phyloP scores from a whole-genome alignment of 2,797 vertebrate species.

The Tragelaphus eurycerus region DNA sequence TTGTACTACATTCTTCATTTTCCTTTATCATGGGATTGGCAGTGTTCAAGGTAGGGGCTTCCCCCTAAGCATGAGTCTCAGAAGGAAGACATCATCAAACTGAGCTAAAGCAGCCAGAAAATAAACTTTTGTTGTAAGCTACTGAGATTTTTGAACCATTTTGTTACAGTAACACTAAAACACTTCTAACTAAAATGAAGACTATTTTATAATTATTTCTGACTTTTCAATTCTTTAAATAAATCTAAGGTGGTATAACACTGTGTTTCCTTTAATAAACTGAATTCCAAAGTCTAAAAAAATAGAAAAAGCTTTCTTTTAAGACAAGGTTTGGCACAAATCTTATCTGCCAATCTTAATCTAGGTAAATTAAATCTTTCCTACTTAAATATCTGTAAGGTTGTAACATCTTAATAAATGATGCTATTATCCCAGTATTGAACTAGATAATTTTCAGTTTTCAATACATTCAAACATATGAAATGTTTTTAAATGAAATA shows the following conservation, averaged over 20 bases:
- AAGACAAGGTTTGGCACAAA: neutral
- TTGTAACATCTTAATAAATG: constrained; percentile 15
- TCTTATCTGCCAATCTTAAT: neutral
- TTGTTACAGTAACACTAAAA: neutral
- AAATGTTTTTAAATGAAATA: neutral
- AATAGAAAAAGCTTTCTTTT: neutral
- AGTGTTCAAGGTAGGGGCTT: neutral
- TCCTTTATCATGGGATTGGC: neutral
- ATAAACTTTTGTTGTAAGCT: neutral
- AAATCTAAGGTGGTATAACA: neutral
- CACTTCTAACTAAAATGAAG: neutral
- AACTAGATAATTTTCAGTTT: constrained; percentile 1
- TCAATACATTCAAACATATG: neutral
- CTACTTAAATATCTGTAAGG: neutral
- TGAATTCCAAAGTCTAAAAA: constrained; percentile 33
- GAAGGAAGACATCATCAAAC: neutral
- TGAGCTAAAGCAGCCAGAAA: neutral
- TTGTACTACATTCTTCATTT: neutral
- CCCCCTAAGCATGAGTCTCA: neutral
- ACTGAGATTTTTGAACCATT: neutral
- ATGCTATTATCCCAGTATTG: neutral
- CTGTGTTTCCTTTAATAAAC: neutral
- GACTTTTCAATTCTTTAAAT: neutral
- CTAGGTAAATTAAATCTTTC: constrained; percentile 6
- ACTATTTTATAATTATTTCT: neutral